These are phyloP conservation scores for Nymphalis io DNA, from an alignment of 1,140 invertebrate species.

Conservation along the genomic window DNA sequence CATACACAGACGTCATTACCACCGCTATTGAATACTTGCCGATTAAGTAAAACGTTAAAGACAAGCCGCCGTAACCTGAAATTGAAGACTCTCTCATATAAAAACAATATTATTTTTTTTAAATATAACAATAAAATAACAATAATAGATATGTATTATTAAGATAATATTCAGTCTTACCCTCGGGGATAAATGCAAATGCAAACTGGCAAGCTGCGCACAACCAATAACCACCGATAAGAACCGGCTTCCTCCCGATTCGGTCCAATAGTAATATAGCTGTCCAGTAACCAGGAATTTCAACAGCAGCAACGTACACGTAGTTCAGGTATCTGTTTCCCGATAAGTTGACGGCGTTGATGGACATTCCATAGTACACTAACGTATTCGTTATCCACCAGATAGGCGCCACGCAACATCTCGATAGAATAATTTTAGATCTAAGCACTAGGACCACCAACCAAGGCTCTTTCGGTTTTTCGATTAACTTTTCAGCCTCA, in stretches of 20 bases:
- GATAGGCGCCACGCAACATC: constrained; percentile 84
- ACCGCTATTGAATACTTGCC: constrained; percentile 88
- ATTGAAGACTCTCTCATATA: neutral
- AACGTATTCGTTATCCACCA: constrained; percentile 88
- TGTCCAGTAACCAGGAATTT: constrained; percentile 87
- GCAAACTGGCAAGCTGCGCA: constrained; percentile 69
- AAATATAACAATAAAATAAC: neutral
- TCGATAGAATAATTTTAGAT: constrained; percentile 81
- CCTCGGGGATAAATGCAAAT: constrained; percentile 60
- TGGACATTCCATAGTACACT: constrained; percentile 90
- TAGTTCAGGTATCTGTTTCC: constrained; percentile 87
- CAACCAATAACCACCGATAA: constrained; percentile 60
- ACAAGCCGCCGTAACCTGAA: constrained; percentile 41
- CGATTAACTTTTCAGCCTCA: constrained; percentile 54
- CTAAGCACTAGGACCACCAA: constrained; percentile 81
- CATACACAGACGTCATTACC: constrained; percentile 85
- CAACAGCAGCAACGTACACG: constrained; percentile 84
- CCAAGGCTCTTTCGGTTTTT: constrained; percentile 63
- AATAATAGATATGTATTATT: neutral
- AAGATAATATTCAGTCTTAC: constrained; percentile 34
- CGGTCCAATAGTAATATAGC: constrained; percentile 59
- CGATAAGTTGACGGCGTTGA: constrained; percentile 89
- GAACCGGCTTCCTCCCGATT: constrained; percentile 63
- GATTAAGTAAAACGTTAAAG: constrained; percentile 82
- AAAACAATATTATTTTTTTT: neutral